Conservation (phyloP, 2,113 vertebrate genomes). For the Cynocephalus volans region DNA sequence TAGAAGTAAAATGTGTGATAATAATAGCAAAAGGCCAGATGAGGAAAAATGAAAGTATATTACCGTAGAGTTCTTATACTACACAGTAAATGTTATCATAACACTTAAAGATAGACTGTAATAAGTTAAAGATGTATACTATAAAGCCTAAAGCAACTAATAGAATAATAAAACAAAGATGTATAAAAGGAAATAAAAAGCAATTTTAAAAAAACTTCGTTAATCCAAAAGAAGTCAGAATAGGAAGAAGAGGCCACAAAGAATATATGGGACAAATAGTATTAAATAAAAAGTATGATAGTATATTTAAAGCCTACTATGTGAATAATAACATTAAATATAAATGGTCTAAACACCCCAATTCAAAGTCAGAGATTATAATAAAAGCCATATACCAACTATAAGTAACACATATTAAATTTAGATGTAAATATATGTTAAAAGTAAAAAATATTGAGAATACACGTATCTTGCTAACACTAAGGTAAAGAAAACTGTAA, state of each 20-base stretch:
- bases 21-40: background rate
- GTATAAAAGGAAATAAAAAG: background rate
- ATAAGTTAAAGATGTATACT: background rate
- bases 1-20: background rate
- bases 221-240: background rate
- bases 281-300: background rate
- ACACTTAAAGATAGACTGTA: background rate
- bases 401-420: background rate
- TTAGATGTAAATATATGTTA: background rate
- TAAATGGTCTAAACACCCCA: background rate
- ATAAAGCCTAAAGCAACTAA: background rate
- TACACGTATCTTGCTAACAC: background rate
- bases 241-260: background rate
- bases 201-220: background rate
- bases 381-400: background rate
- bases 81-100: background rate
- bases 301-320: background rate
- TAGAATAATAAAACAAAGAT: background rate
- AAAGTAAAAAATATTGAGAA: background rate
- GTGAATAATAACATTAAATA: background rate
- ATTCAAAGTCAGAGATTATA: background rate
- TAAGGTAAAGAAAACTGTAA: background rate
- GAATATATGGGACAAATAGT: background rate
- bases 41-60: background rate
- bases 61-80: background rate